Base-by-base conservation (phyloP, 2,888 invertebrate species). In the Heliconius sara region DNA sequence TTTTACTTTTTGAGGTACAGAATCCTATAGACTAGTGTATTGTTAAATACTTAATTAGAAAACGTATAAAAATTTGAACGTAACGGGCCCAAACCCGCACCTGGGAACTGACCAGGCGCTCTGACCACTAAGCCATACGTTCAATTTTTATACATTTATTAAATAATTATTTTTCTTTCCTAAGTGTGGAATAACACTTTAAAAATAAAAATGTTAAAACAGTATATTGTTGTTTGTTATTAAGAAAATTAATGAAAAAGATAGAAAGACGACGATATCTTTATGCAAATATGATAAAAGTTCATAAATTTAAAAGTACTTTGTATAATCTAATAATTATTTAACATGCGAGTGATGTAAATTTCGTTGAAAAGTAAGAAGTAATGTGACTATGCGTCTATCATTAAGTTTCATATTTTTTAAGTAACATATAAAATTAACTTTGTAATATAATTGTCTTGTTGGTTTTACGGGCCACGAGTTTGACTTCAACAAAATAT, bases 241-340 rank as follows among this genome's bases (percentile, higher is more conserved):
- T 30, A 30, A 0, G 30, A 30, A 30, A n/a, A 12, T 27, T 5
- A 66, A 27, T 66, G 19, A 30, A 22, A 67, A 22, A 30, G 22
- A 34, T 2, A 34, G 22, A 67, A 67, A 9, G 22, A 67, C 27
- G 16, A 5, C 34, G n/a, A n/a, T 34, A 9, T 10, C 0, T 16
- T 65, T 30, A 65, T 65, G 27, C 27, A 25, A 25, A 60, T 60
- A 10, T 3, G 10, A 60, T 3, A 3, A n/a, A 60, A 70, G 16
- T 43, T n/a, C n/a, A 39, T 68, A 39, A 5, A 68, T 39, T 63
- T 65, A 74, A 75, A 16, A 63, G 25, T 60, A 5, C 43, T 74
- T 43, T 27, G 65, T 43, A 74, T 74, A 74, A 74, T 60, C 34
- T n/a, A 43, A 27, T 27, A 63, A 25, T 74, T 65, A 75, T 65